Conservation (phyloP, 1,140 invertebrate genomes). For the Ridgeia piscesae region DNA sequence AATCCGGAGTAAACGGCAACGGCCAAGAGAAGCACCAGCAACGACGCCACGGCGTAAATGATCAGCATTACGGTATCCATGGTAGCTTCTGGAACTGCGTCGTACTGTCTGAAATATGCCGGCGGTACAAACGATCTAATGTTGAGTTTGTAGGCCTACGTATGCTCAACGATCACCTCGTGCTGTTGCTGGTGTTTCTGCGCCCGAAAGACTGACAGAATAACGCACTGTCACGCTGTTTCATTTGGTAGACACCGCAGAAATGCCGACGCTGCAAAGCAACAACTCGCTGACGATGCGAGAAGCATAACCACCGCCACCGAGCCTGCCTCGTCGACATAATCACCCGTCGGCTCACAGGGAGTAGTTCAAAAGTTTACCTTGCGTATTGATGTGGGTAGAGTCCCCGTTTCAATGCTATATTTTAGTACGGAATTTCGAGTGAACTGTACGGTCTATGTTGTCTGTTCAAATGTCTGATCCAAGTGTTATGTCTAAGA, state of each 20-base stretch:
- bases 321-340: not conserved
- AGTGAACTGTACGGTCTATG: too few species aligned
- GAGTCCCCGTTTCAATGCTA: too few species aligned
- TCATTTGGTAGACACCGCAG: not conserved
- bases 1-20: not conserved
- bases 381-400: too few species aligned
- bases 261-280: not conserved
- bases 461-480: too few species aligned
- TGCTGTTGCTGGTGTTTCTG: not conserved
- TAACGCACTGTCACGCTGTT: not conserved
- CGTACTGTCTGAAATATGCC: not conserved
- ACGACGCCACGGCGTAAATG: not conserved
- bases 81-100: not conserved
- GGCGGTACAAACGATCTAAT: not conserved
- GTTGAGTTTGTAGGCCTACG: not conserved
- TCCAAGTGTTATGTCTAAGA: too few species aligned
- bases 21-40: not conserved
- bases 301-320: not conserved
- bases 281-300: not conserved
- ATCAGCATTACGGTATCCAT: slow-evolving; percentile 5
- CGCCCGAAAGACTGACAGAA: not conserved
- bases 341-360: not conserved
- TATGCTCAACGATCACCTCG: too few species aligned
- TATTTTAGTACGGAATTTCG: too few species aligned
- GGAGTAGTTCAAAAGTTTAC: not conserved